Percentiles rank a stretch among this genome's conserved stretches.
Conservation (phyloP, 2,888 invertebrate genomes). For the Apotomis betuletana region DNA sequence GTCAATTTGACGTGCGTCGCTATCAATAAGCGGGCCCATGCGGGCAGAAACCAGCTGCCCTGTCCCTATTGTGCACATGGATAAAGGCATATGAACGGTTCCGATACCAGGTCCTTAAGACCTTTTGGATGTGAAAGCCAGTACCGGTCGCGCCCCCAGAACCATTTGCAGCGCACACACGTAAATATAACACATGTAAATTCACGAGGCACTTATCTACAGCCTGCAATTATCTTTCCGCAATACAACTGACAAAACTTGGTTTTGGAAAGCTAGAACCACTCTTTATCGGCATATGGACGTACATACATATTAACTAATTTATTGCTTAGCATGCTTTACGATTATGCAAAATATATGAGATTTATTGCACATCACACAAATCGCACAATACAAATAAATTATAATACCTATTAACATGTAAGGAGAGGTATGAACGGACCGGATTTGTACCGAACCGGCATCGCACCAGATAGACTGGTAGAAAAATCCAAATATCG, state of each 20-base stretch:
- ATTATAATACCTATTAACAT: no score
- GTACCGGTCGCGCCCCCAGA: background rate
- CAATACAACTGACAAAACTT: background rate
- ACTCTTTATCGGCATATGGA: background rate
- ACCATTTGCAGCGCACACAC: background rate
- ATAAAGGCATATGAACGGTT: background rate
- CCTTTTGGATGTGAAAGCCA: background rate
- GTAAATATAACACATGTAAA: background rate
- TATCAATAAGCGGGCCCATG: slow-evolving; percentile 31
- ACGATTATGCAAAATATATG: no score
- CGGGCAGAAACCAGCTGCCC: slow-evolving; percentile 27
- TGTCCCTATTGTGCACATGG: background rate
- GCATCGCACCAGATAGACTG: no score
- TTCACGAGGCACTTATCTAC: slow-evolving; percentile 7
- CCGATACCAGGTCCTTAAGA: background rate
- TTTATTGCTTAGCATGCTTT: no score
- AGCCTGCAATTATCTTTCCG: slow-evolving; percentile 8
- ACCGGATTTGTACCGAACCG: no score
- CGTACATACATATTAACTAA: no score
- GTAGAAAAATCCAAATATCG: no score
- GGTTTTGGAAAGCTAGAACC: background rate
- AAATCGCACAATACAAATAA: no score
- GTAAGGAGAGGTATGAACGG: no score
- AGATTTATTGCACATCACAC: no score
- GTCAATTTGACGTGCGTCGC: slow-evolving; percentile 32